A percentile compares a stretch with the other conserved stretches of the same genome.
phyloP scores from a whole-genome alignment of 1,140 invertebrate species.

The Drosophila repleta region DNA sequence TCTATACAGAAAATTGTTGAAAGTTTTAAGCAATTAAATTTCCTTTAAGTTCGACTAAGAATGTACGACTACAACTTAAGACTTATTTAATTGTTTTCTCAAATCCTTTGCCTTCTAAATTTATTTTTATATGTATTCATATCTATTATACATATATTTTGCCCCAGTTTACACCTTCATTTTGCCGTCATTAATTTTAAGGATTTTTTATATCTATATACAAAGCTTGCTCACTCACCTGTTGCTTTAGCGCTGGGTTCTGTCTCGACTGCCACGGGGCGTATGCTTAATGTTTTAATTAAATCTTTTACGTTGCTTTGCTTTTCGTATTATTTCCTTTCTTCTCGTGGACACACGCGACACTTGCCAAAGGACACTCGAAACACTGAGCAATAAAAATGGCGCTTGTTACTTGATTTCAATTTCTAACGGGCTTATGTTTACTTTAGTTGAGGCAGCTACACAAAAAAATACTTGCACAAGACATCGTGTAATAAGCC shows the following conservation, averaged over 20 bases:
- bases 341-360: slow-evolving; percentile 14
- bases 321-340: slow-evolving; percentile 1
- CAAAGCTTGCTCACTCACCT: slow-evolving; percentile 36
- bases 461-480: slow-evolving; percentile 50
- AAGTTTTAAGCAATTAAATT: no score
- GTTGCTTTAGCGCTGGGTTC: slow-evolving; percentile 40
- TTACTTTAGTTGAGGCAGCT: slow-evolving; percentile 43
- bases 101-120: no score
- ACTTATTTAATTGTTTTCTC: no score
- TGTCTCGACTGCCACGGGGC: slow-evolving; percentile 13
- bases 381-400: slow-evolving; percentile 59
- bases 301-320: slow-evolving; percentile 13
- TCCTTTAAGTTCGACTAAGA: no score
- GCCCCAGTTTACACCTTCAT: no score
- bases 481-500: slow-evolving; percentile 73
- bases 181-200: neutral
- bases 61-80: no score
- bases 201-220: neutral
- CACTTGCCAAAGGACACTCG: slow-evolving; percentile 19
- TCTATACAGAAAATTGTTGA: no score
- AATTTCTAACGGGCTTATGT: slow-evolving; percentile 68
- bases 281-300: slow-evolving; percentile 54
- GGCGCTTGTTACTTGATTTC: slow-evolving; percentile 62
- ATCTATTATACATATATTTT: no score
- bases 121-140: no score